phyloP scores from a whole-genome alignment of 1,140 invertebrate genomes.

The Drosophila ambigua region DNA sequence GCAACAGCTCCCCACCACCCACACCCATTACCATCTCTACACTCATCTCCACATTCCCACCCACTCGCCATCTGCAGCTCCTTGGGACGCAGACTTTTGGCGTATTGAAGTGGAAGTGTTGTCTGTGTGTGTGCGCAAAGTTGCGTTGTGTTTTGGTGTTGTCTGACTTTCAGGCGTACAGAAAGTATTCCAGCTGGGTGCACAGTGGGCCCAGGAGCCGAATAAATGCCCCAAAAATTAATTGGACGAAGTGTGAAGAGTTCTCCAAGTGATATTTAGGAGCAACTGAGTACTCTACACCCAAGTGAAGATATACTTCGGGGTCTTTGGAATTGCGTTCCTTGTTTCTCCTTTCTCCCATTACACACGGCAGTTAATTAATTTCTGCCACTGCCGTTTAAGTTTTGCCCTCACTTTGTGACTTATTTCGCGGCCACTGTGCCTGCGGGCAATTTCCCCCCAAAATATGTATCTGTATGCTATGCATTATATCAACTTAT shows the following conservation, averaged over 20 bases:
- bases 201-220: neutral
- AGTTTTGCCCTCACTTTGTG: neutral
- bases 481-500: slow-evolving; percentile 55
- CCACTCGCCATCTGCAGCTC: no score
- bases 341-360: no score
- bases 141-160: slow-evolving; percentile 48
- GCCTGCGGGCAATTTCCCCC: slow-evolving; percentile 6
- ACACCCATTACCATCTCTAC: no score
- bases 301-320: no score
- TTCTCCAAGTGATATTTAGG: neutral
- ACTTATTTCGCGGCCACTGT: slow-evolving; percentile 19
- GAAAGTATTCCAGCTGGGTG: neutral
- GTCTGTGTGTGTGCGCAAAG: slow-evolving; percentile 34
- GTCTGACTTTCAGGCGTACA: slow-evolving; percentile 42
- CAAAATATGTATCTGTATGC: slow-evolving; percentile 16
- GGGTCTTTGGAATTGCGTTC: no score
- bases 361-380: no score
- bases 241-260: neutral
- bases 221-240: neutral
- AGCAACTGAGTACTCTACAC: no score
- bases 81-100: slow-evolving; percentile 1
- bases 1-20: neutral
- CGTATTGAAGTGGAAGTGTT: slow-evolving; percentile 55
- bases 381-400: no score
- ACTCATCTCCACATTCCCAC: no score